Percentiles rank a stretch among this genome's conserved stretches.
phyloP scores from a whole-genome alignment of 2,113 vertebrate species.

The Brevimyrus niger region DNA sequence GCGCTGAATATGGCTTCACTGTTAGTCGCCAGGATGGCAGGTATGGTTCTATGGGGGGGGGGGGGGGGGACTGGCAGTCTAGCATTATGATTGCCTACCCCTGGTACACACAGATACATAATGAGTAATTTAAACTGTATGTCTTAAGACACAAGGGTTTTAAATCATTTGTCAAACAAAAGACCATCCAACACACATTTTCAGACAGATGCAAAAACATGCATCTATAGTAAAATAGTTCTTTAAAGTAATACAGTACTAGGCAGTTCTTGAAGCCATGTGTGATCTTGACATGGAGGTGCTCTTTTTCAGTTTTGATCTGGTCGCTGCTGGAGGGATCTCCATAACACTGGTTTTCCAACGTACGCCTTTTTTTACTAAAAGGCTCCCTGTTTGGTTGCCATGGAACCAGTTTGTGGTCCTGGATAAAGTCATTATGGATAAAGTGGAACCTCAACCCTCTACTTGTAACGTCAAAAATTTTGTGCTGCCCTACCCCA shows the following conservation, averaged over 20 bases:
- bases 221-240: background rate
- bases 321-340: conserved; percentile 85
- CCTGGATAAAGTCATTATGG: conserved; percentile 86
- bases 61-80: background rate
- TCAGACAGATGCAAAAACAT: background rate
- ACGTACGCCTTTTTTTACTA: conserved; percentile 84
- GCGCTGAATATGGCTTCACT: conserved; percentile 90
- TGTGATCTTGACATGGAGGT: background rate
- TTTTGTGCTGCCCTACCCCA: conserved; percentile 81
- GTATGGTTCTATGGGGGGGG: conserved; percentile 46
- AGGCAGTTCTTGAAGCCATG: background rate
- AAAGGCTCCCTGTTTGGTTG: conserved; percentile 86
- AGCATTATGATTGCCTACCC: background rate
- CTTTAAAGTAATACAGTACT: background rate
- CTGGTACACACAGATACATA: background rate
- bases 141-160: background rate
- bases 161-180: background rate
- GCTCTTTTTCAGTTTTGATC: conserved; percentile 74
- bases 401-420: conserved; percentile 95
- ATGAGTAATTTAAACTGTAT: background rate
- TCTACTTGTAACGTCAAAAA: conserved; percentile 77
- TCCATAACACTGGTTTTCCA: conserved; percentile 89
- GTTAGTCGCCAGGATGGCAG: conserved; percentile 94
- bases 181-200: background rate
- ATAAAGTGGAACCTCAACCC: conserved; percentile 60